These are phyloP conservation scores for Furcula furcula DNA, from an alignment of 2,888 invertebrate genomes.

Conservation along the genomic window DNA sequence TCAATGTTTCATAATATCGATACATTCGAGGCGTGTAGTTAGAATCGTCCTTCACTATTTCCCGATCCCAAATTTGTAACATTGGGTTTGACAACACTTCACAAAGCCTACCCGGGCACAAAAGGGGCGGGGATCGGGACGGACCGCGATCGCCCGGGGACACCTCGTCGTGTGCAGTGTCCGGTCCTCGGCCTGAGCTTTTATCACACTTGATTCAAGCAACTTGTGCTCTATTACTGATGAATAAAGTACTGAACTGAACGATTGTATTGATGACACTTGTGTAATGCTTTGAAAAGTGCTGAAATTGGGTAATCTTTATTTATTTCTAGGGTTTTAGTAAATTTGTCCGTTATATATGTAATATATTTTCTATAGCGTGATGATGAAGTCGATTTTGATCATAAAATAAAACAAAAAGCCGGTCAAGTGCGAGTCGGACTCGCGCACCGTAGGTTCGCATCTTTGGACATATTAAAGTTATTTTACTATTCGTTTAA, in stretches of 20 bases:
- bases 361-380: no score
- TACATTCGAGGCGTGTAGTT: not conserved
- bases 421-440: no score
- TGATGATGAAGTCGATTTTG: no score
- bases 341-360: no score
- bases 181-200: not conserved
- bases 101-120: not conserved
- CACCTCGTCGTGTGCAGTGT: not conserved
- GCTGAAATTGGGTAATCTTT: no score
- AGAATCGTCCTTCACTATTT: not conserved
- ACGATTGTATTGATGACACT: not conserved
- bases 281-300: no score
- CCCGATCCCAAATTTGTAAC: conserved; percentile 1
- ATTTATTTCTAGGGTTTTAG: no score
- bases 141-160: not conserved
- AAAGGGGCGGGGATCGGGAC: not conserved
- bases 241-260: not conserved
- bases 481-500: no score
- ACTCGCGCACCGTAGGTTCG: no score
- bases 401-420: no score
- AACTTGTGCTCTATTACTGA: not conserved
- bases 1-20: not conserved
- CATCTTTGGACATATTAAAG: no score
- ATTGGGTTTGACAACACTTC: conserved; percentile 1
- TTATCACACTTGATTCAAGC: not conserved